Conservation (phyloP, 1,140 invertebrate genomes). For the Charaxes varanes region DNA sequence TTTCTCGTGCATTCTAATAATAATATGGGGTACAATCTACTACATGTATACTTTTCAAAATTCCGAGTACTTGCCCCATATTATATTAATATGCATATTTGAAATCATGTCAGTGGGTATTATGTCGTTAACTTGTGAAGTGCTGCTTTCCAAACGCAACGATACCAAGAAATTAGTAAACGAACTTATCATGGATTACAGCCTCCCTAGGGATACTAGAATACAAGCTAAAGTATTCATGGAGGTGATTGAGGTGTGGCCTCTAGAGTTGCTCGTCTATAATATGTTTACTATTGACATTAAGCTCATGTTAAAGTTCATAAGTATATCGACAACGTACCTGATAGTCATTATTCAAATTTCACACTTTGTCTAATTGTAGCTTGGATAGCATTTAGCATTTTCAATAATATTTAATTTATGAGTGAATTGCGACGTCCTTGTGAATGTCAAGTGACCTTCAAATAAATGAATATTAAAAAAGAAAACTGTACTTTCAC, state of each 20-base stretch:
- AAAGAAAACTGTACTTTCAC: no score
- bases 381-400: no score
- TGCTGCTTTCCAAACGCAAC: slow-evolving; percentile 27
- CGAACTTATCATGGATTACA: slow-evolving; percentile 48
- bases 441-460: no score
- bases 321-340: slow-evolving; percentile 44
- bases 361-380: slow-evolving; percentile 27
- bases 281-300: slow-evolving; percentile 47
- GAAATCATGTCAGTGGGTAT: slow-evolving; percentile 31
- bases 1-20: slow-evolving; percentile 40
- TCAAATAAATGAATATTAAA: no score
- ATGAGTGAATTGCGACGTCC: no score
- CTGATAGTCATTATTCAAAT: slow-evolving; percentile 50
- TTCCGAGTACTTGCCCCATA: slow-evolving; percentile 19
- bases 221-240: slow-evolving; percentile 48
- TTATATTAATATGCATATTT: slow-evolving; percentile 31
- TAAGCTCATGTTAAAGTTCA: slow-evolving; percentile 42
- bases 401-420: no score
- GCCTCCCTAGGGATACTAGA: slow-evolving; percentile 32
- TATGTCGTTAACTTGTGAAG: slow-evolving; percentile 40
- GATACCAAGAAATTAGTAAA: slow-evolving; percentile 36
- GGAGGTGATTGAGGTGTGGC: slow-evolving; percentile 43
- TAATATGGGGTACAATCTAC: slow-evolving; percentile 43
- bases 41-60: slow-evolving; percentile 20
- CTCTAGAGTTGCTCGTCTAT: slow-evolving; percentile 33